Percentiles rank a stretch among this genome's conserved stretches.
phyloP scores from a whole-genome alignment of 1,140 invertebrate species.

The Camponotus vicinus region DNA sequence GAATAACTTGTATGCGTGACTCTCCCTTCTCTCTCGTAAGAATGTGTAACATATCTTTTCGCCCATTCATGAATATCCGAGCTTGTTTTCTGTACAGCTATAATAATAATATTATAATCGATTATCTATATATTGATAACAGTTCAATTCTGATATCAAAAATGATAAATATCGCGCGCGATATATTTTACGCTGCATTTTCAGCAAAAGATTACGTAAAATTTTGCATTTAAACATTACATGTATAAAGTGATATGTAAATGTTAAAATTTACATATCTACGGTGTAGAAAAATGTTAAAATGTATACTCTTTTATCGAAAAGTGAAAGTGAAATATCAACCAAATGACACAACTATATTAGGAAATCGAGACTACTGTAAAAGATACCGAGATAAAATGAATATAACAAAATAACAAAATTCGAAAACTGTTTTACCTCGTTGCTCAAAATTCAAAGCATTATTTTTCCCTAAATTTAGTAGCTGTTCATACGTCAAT shows the following conservation, averaged over 20 bases:
- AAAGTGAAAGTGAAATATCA: background rate
- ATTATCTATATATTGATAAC: constrained; percentile 14
- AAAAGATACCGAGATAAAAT: background rate
- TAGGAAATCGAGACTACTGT: background rate
- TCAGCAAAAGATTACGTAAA: background rate
- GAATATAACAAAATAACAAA: background rate
- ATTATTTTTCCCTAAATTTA: background rate
- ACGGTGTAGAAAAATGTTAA: background rate
- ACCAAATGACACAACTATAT: background rate
- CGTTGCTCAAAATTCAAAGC: background rate
- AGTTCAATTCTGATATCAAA: background rate
- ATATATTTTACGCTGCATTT: background rate
- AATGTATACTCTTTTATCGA: background rate
- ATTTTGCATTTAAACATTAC: background rate
- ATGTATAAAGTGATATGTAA: background rate
- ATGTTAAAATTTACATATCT: background rate
- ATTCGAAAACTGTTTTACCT: background rate
- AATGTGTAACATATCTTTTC: background rate
- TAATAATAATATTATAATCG: constrained; percentile 20
- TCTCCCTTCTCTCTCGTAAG: background rate
- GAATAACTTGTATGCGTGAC: background rate
- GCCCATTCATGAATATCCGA: background rate
- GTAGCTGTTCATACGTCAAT: background rate
- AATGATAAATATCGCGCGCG: background rate
- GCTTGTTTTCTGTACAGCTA: background rate